Evolutionary conservation across 2,888 invertebrate species (phyloP), one percentile per base, ranked within the genome.

Genomic region (Pseudoips prasinana): DNA sequence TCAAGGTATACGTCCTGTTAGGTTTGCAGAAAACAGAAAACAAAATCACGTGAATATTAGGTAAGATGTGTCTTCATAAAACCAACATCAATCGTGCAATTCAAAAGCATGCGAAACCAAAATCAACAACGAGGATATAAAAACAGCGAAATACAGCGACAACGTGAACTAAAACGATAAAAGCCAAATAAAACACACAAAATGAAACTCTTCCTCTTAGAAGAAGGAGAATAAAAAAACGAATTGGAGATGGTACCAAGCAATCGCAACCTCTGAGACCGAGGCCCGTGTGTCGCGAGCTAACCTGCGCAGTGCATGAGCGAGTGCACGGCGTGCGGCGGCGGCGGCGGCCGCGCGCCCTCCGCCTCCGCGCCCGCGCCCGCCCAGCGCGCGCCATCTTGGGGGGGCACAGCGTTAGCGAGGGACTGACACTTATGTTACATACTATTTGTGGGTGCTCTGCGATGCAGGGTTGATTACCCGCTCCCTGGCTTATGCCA

Each of bases 271-370:
- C 5, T 5, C 2, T 14, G 14, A 5, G 5, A 14, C 14, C 14
- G 2, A n/a, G 10, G 1, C n/a, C 7, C 0, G 0, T 18, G 25
- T 25, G 24, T 32, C 66, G 66, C 63, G 92, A 33, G 31, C 75
- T 73, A 65, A 93, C 94, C 94, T 90, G 95, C 94, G 92, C 95
- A 95, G 84, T 95, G 94, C 89, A 96, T 92, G 73, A 96, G 91
- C 75, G 84, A 90, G 87, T 81, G 90, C 80, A 90, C 89, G 66
- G 73, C 70, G 74, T 80, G 88, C 50, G 92, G 92, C 65, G 93
- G 94, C 61, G 93, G 93, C 72, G 94, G 94, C 61, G 94, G 94
- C 46, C 94, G 91, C 76, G 92, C 91, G 76, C 84, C 78, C 72
- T 86, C 83, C 71, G 91, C 90, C 73, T 90, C 80, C 44, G 63